phyloP scores from a whole-genome alignment of 2,888 invertebrate genomes.

The Drosophila infuscata region DNA sequence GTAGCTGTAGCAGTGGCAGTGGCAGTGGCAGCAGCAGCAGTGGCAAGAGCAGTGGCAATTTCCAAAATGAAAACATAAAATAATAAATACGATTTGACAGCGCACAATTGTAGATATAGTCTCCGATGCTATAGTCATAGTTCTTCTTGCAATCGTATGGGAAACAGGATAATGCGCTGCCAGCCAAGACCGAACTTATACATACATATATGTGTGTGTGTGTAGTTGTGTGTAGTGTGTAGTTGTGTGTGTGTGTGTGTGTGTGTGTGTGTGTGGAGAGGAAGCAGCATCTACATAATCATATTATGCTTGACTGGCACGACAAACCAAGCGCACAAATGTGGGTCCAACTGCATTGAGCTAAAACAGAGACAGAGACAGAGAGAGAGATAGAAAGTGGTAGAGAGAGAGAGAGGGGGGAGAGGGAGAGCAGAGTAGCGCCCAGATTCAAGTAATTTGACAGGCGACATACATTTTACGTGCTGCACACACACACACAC shows the following conservation, averaged over 20 bases:
- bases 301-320: constrained; percentile 80
- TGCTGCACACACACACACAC: constrained; percentile 35
- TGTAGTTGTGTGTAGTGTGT: constrained; percentile 17
- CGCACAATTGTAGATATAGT: constrained; percentile 57
- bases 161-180: constrained; percentile 39
- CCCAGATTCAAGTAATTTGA: constrained; percentile 80
- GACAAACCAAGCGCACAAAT: constrained; percentile 78
- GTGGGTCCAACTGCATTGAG: constrained; percentile 77
- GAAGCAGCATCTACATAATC: constrained; percentile 74
- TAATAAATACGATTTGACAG: constrained; percentile 83
- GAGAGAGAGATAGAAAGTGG: constrained; percentile 23
- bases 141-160: constrained; percentile 22
- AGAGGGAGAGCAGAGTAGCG: constrained; percentile 9
- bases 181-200: constrained; percentile 24
- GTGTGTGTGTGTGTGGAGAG: constrained; percentile 31
- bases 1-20: constrained; percentile 24
- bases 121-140: constrained; percentile 31
- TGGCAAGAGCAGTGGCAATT: constrained; percentile 71
- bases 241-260: constrained; percentile 26
- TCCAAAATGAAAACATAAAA: constrained; percentile 83
- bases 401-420: constrained; percentile 7
- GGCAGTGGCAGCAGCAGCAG: background rate
- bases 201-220: constrained; percentile 15
- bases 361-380: constrained; percentile 27
- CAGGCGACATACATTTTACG: constrained; percentile 81